These are phyloP conservation scores for Mobula birostris DNA, from an alignment of 2,113 vertebrate species.

Conservation along the genomic window DNA sequence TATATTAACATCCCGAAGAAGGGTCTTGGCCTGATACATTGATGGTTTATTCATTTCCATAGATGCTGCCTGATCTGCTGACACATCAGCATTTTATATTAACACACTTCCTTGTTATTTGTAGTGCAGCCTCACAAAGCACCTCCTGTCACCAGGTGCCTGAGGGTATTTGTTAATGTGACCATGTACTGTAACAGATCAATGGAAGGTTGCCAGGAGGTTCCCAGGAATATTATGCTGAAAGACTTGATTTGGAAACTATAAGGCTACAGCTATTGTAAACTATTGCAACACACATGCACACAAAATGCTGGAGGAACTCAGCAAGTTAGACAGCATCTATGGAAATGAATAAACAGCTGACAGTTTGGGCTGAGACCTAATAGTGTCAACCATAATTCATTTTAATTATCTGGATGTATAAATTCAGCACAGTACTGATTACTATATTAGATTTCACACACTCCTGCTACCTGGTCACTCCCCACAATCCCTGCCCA, in stretches of 20 bases:
- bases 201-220: neutral
- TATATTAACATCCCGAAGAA: neutral
- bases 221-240: neutral
- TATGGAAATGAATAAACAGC: too few species aligned
- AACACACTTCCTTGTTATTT: neutral
- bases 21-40: too few species aligned
- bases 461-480: neutral
- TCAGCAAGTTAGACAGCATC: too few species aligned
- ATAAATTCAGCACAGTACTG: conserved; percentile 1
- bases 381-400: neutral
- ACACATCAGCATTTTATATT: neutral
- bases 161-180: neutral
- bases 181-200: neutral
- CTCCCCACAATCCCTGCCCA: too few species aligned
- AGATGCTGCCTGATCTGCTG: too few species aligned
- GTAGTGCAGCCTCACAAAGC: neutral
- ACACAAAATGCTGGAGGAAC: too few species aligned
- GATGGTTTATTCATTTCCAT: too few species aligned
- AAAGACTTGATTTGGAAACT: neutral
- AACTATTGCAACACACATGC: neutral
- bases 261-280: neutral
- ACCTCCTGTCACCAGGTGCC: neutral
- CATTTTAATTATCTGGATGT: neutral
- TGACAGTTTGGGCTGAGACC: neutral
- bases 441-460: conserved; percentile 9